These are phyloP conservation scores for Zoanthus solanderi DNA, from an alignment of 92 coral and sea anemone species.

Conservation along the genomic window DNA sequence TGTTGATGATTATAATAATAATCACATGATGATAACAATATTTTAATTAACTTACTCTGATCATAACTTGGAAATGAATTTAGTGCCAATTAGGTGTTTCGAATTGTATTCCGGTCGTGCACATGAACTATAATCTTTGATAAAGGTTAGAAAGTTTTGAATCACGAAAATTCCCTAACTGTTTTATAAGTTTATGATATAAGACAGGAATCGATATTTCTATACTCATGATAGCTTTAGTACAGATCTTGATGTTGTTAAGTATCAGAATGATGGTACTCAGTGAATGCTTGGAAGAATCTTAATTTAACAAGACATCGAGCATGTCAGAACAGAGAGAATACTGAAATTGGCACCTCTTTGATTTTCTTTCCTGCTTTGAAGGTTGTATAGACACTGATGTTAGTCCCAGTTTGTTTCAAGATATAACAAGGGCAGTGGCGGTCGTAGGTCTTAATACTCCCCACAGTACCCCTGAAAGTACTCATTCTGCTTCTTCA, in stretches of 20 bases:
- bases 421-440: slow-evolving; percentile 59
- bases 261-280: too few species aligned
- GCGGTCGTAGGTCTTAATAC: slow-evolving; percentile 7
- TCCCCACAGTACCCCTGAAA: slow-evolving; percentile 34
- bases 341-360: neutral
- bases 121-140: too few species aligned
- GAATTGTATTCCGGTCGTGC: too few species aligned
- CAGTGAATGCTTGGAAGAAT: too few species aligned
- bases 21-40: too few species aligned
- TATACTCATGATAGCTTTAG: too few species aligned
- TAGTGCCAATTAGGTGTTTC: too few species aligned
- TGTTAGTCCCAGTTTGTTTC: slow-evolving; percentile 52
- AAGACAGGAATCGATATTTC: too few species aligned
- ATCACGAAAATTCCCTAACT: too few species aligned
- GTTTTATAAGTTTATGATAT: too few species aligned
- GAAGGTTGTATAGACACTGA: slow-evolving; percentile 69
- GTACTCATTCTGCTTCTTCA: slow-evolving; percentile 20
- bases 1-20: neutral
- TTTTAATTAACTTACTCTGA: neutral
- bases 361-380: slow-evolving; percentile 15
- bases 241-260: too few species aligned
- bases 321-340: neutral
- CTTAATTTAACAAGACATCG: neutral
- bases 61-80: neutral
- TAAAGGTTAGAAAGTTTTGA: too few species aligned